Base-by-base conservation (phyloP, 2,888 invertebrate species). In the Melanophora roralis region DNA sequence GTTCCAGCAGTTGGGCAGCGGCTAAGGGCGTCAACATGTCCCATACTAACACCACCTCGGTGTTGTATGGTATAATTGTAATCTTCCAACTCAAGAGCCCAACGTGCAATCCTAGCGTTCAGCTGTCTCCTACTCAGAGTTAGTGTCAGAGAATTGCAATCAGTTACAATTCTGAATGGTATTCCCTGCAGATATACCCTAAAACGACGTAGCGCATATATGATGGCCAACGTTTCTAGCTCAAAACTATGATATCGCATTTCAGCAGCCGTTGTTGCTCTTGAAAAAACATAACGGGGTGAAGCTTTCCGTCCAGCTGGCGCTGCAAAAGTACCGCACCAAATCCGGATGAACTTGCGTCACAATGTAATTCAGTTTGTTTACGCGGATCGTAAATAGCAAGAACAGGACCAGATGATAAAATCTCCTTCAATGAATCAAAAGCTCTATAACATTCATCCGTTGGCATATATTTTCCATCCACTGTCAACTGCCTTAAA, bases 381-480 rank as follows among this genome's bases (percentile, higher is more conserved):
- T 36, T 21, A 0, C 11, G 2, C 6, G 65, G 51, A 6, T 64
- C 45, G 6, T 65, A 65, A 16, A 65, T 65, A 16, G 65, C 38
- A 11, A 65, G 16, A 16, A 64, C 47, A 36, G 62, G 62, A n/a
- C 47, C 36, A 5, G 47, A 64, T 4, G 34, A 47, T 19, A 85
- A 86, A 67, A 60, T 65, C 1, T 21, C 12, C 47, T 78, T 79
- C 5, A 82, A 67, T 7, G 11, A 32, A 8, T 62, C 21, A 23
- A 83, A 81, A 19, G 60, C 38, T 32, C 38, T 45, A 32, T 64
- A 16, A 9, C 76, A 68, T 19, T 34, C 14, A 4, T 74, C 60
- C 1, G 36, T 59, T 43, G 69, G 19, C 12, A 32, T 7, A 32
- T 45, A 60, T 32, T 60, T 32, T 0, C 55, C 74, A 6, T 78